Evolutionary conservation across 2,797 vertebrate species (phyloP), one percentile per base, ranked within the genome.

Genomic region (Tympanoctomys barrerae): DNA sequence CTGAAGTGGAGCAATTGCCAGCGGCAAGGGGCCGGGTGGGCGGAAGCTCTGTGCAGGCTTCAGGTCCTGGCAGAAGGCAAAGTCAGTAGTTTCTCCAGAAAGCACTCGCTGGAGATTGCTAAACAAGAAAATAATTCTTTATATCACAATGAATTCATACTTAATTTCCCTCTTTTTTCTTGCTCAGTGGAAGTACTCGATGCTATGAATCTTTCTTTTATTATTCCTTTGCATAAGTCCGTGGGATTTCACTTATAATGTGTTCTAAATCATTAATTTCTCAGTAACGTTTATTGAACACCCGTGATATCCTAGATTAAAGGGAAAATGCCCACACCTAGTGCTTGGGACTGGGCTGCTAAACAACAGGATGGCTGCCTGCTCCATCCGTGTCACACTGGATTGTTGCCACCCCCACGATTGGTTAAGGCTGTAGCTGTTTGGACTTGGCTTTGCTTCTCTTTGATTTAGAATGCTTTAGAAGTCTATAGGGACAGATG

Each of bases 391-490:
- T 75, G 59, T 80, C 21, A 9, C 61, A 33, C 2, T 68, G 57
- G 73, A 71, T 70, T 87, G 66, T 36, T 78, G 14, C 42, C 28
- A 2, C 36, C 42, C 19, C 33, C 33, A 89, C 73, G 85, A 54
- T 80, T 52, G 80, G 54, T 49, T 59, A 16, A 66, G 83, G 91
- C 42, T 92, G 13, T n/a, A 28, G 16, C 11, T 4, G 33, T 73
- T n/a, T 52, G 31, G 26, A 39, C 4, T 36, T 75, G 9, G 42
- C n/a, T 82, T 73, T 84, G 22, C 22, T 91, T 78, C 54, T 46
- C n/a, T 85, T 89, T 91, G 70, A 64, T 84, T 84, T 90, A 49
- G 33, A 49, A 22, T 90, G 90, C 52, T 91, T 80, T 81, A 14
- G 12, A 81, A 36, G 36, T 78, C 52, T 46, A 0, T 70, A 36